Percentiles rank a stretch among this genome's conserved stretches.
These are phyloP conservation scores for Phylloscopus collybita DNA, from an alignment of 2,797 vertebrate species.

Conservation along the genomic window DNA sequence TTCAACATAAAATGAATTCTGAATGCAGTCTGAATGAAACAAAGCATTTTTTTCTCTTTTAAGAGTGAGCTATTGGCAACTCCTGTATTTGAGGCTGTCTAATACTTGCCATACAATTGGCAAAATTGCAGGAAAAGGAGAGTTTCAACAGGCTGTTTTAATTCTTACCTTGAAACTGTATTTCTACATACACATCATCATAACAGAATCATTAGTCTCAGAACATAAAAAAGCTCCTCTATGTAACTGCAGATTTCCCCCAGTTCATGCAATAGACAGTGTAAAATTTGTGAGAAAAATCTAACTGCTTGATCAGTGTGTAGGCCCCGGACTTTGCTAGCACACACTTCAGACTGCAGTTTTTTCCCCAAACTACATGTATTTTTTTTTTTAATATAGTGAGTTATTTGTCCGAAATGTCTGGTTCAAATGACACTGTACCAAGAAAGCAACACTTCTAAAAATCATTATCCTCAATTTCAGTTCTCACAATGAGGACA, in stretches of 20 bases:
- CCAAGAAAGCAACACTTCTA: not conserved
- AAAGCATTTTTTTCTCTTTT: not conserved
- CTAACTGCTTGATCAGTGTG: not conserved
- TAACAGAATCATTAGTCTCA: not conserved
- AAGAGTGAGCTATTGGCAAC: not conserved
- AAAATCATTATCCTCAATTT: not conserved
- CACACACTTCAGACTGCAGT: not conserved
- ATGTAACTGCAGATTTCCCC: not conserved
- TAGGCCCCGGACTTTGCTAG: not conserved
- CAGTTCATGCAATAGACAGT: not conserved
- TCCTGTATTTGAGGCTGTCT: not conserved
- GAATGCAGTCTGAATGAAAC: not conserved
- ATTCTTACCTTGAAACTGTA: not conserved
- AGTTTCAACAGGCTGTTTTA: not conserved
- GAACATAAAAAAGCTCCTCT: not conserved
- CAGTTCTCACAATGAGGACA: not conserved
- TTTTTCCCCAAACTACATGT: accelerated
- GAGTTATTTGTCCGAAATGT: not conserved
- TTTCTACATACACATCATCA: not conserved
- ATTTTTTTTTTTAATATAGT: not conserved
- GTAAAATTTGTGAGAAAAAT: not conserved
- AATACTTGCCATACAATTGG: not conserved
- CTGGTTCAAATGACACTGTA: not conserved
- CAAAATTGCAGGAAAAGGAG: not conserved
- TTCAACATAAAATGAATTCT: not conserved